Conservation (phyloP, 1,140 invertebrate genomes). For the Subanguina moxae region DNA sequence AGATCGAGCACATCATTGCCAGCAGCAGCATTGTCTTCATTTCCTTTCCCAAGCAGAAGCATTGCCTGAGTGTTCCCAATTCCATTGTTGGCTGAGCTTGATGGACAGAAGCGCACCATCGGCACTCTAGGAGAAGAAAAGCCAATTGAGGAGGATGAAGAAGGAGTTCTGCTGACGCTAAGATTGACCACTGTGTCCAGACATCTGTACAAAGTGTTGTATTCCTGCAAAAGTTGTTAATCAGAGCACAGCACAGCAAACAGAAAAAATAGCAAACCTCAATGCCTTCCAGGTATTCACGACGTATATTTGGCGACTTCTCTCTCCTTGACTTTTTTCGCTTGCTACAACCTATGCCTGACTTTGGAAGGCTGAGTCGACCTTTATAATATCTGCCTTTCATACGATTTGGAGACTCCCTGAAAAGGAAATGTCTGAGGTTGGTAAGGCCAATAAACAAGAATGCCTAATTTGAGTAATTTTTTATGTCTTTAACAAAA, state of each 20-base stretch:
- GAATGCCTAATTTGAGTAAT: no score
- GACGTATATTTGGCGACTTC: conserved; percentile 5
- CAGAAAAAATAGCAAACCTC: conserved; percentile 7
- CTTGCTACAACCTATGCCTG: conserved; percentile 3
- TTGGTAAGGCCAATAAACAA: no score
- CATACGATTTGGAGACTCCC: neutral
- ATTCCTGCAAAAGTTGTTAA: conserved; percentile 23
- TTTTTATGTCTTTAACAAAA: no score
- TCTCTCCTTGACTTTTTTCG: conserved; percentile 10
- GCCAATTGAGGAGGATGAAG: conserved; percentile 10
- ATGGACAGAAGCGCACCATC: neutral
- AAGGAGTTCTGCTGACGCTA: no score
- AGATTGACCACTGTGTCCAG: conserved; percentile 12
- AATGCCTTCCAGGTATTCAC: conserved; percentile 28
- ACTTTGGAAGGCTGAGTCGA: conserved; percentile 11
- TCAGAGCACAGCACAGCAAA: conserved; percentile 7
- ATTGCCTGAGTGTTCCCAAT: conserved; percentile 2
- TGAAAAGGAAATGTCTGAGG: neutral
- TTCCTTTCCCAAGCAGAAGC: neutral
- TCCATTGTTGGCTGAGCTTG: neutral
- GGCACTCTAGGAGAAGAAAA: conserved; percentile 1
- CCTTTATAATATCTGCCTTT: conserved; percentile 7
- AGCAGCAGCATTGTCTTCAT: conserved; percentile 2
- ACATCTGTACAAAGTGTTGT: conserved; percentile 17
- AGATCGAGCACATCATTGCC: neutral